phyloP scores from a whole-genome alignment of 2,797 vertebrate species.

The Chrosomus eos region DNA sequence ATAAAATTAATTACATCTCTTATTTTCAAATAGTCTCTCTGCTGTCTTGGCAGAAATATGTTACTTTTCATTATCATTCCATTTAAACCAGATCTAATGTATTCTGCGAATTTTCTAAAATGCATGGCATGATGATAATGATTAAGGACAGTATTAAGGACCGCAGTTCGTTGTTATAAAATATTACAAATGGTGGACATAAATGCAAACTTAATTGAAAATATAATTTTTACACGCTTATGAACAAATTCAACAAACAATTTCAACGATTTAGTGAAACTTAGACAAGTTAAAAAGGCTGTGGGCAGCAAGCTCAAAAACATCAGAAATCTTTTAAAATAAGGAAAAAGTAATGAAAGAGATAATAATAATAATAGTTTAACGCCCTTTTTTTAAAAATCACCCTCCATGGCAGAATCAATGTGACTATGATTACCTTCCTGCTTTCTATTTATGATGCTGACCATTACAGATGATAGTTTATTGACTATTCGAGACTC shows the following conservation, averaged over 20 bases:
- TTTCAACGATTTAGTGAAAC: neutral
- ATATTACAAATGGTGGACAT: neutral
- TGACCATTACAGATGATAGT: slow-evolving; percentile 1
- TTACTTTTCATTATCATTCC: neutral
- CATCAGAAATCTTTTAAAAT: no score
- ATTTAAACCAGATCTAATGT: neutral
- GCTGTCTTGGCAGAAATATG: neutral
- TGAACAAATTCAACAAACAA: neutral
- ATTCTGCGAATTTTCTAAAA: neutral
- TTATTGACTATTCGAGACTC: neutral
- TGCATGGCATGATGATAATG: neutral
- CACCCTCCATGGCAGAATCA: neutral
- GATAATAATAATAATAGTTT: neutral
- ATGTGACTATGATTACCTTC: neutral
- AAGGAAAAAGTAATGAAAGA: neutral
- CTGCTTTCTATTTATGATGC: neutral
- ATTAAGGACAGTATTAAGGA: neutral
- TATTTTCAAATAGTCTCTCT: neutral
- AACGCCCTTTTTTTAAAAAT: neutral
- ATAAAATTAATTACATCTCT: neutral
- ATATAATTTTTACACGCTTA: neutral
- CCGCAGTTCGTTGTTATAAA: neutral
- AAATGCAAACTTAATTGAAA: neutral
- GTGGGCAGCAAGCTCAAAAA: neutral
- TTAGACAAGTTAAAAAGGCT: no score